Evolutionary conservation across 1,140 invertebrate genomes (phyloP).

Genomic region (Pentalonia nigronervosa): DNA sequence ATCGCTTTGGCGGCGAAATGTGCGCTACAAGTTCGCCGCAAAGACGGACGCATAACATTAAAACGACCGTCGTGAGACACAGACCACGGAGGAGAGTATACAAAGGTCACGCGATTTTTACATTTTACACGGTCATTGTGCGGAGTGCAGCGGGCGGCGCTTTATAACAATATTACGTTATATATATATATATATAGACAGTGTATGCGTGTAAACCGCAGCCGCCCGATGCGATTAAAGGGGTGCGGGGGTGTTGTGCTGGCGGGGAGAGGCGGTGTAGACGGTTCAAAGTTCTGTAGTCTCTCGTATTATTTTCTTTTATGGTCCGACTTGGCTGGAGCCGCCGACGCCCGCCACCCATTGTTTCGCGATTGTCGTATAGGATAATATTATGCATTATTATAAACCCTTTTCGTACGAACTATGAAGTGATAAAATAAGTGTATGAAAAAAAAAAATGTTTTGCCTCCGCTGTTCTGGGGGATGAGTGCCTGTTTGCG

Average conservation of each 20-base stretch:
- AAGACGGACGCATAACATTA: constrained; percentile 10
- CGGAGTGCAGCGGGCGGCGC: not conserved
- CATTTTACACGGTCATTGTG: constrained; percentile 32
- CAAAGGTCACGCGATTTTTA: constrained; percentile 8
- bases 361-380: not conserved
- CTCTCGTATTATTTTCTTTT: not conserved
- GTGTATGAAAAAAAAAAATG: not conserved
- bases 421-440: not conserved
- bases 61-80: not conserved
- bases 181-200: too few species aligned
- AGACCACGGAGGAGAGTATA: not conserved
- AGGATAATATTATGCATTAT: not conserved
- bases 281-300: not conserved
- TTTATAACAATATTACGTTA: too few species aligned
- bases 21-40: not conserved
- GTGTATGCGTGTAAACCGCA: not conserved
- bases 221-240: not conserved
- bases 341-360: not conserved
- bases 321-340: not conserved
- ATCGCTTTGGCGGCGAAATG: constrained; percentile 32
- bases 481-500: not conserved
- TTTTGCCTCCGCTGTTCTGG: not conserved
- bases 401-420: not conserved
- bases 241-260: not conserved
- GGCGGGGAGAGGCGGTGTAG: too few species aligned